phyloP scores from a whole-genome alignment of 2,888 invertebrate species.

The Crematogaster levior region DNA sequence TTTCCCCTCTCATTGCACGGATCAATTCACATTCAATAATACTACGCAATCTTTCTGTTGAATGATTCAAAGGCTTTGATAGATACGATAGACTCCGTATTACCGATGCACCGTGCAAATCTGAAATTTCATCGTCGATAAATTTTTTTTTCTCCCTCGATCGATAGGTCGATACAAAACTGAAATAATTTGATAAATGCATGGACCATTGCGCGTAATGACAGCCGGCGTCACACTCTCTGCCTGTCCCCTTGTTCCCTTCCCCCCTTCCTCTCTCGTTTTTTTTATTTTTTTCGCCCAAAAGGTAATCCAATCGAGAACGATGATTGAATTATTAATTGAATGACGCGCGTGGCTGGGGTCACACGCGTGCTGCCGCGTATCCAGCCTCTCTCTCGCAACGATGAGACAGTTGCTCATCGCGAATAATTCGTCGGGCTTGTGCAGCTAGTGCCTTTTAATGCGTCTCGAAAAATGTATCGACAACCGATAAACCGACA shows the following conservation, averaged over 20 bases:
- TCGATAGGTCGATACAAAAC: slow-evolving; percentile 76
- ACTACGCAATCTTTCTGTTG: slow-evolving; percentile 16
- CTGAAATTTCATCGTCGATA: slow-evolving; percentile 40
- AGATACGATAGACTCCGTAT: slow-evolving; percentile 23
- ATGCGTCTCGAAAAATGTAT: slow-evolving; percentile 61
- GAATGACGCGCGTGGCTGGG: slow-evolving; percentile 81
- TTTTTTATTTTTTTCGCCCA: slow-evolving; percentile 72
- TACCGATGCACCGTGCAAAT: slow-evolving; percentile 42
- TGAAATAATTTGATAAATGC: slow-evolving; percentile 79
- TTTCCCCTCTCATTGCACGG: background rate
- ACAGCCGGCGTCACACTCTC: slow-evolving; percentile 64
- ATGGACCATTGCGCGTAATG: slow-evolving; percentile 75
- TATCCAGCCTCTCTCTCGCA: slow-evolving; percentile 45
- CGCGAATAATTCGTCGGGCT: slow-evolving; percentile 63
- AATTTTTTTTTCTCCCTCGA: slow-evolving; percentile 56
- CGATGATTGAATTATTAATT: slow-evolving; percentile 85
- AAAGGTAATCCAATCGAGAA: slow-evolving; percentile 83
- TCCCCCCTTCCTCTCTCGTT: slow-evolving; percentile 38
- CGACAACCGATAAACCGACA: slow-evolving; percentile 60
- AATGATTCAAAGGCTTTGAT: slow-evolving; percentile 47
- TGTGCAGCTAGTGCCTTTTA: slow-evolving; percentile 60
- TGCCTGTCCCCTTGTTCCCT: background rate
- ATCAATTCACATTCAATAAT: slow-evolving; percentile 3
- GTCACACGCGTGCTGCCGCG: slow-evolving; percentile 76
- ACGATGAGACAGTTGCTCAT: slow-evolving; percentile 59